Evolutionary conservation across 2,113 vertebrate genomes (phyloP).

Genomic region (Protobothrops mucrosquamatus): DNA sequence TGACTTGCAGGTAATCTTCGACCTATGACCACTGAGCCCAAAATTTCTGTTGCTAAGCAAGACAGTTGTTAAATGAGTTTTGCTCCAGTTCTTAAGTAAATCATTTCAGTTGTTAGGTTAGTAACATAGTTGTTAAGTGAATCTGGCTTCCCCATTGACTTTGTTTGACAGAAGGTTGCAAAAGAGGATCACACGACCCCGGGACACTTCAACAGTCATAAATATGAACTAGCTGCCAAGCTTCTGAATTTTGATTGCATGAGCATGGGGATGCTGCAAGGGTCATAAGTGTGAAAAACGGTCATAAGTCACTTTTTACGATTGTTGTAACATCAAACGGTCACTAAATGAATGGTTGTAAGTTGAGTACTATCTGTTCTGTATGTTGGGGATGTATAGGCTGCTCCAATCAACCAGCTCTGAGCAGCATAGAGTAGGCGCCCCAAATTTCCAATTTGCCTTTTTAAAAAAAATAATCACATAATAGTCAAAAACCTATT

Average conservation of each 20-base stretch:
- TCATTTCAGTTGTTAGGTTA: not conserved
- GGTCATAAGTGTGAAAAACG: not conserved
- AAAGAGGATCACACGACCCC: not conserved
- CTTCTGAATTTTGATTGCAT: not conserved
- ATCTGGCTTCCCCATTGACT: not conserved
- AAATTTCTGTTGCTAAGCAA: not conserved
- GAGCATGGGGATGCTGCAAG: not conserved
- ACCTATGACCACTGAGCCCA: not conserved
- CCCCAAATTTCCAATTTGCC: not conserved
- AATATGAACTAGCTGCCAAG: not conserved
- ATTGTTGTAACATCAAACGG: not conserved
- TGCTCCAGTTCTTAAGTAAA: not conserved
- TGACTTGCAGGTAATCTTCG: not conserved
- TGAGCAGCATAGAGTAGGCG: not conserved
- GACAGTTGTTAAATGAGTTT: not conserved
- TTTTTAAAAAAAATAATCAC: not conserved
- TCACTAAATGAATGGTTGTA: not conserved
- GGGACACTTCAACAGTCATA: not conserved
- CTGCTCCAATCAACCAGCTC: not conserved
- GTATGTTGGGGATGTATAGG: not conserved
- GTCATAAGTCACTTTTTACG: not conserved
- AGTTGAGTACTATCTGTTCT: not conserved
- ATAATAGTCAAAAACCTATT: not conserved
- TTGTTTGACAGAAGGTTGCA: not conserved
- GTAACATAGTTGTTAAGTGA: accelerated